Percentiles rank a stretch among this genome's conserved stretches.
phyloP scores from a whole-genome alignment of 2,888 invertebrate species.

The Cyclophora albipunctata region DNA sequence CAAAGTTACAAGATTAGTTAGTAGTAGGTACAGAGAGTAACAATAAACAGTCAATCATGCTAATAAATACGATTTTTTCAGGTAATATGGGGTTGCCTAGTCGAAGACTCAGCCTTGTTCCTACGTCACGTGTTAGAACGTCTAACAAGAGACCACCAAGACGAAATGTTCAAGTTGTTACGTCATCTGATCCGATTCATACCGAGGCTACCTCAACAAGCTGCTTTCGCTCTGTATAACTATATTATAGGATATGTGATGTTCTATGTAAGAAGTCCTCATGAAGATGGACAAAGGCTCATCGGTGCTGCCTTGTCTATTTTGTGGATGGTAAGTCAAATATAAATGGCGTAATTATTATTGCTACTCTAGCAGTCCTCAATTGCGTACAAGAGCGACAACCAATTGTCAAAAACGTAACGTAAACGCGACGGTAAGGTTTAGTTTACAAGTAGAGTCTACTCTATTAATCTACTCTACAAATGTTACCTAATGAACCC shows the following conservation, averaged over 20 bases:
- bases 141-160: constrained; percentile 93
- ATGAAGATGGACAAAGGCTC: constrained; percentile 95
- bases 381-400: no score
- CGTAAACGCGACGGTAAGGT: no score
- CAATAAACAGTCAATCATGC: no score
- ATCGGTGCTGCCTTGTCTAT: constrained; percentile 96
- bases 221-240: constrained; percentile 98
- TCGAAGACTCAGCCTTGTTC: constrained; percentile 97
- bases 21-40: no score
- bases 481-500: no score
- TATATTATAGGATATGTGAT: constrained; percentile 99
- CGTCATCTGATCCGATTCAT: constrained; percentile 95
- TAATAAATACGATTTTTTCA: constrained; percentile 34
- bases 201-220: constrained; percentile 95
- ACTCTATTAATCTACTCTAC: no score
- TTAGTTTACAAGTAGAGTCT: no score
- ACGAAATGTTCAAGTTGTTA: constrained; percentile 94
- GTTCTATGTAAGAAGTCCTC: constrained; percentile 98
- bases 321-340: constrained; percentile 89
- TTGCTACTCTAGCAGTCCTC: no score
- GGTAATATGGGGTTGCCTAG: constrained; percentile 98
- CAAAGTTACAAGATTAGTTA: no score
- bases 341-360: no score
- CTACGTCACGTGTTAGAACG: constrained; percentile 96
- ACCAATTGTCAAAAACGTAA: no score